Evolutionary conservation across 2,113 vertebrate genomes (phyloP), one percentile per base, ranked within the genome.

Genomic region (Desmodus rotundus): DNA sequence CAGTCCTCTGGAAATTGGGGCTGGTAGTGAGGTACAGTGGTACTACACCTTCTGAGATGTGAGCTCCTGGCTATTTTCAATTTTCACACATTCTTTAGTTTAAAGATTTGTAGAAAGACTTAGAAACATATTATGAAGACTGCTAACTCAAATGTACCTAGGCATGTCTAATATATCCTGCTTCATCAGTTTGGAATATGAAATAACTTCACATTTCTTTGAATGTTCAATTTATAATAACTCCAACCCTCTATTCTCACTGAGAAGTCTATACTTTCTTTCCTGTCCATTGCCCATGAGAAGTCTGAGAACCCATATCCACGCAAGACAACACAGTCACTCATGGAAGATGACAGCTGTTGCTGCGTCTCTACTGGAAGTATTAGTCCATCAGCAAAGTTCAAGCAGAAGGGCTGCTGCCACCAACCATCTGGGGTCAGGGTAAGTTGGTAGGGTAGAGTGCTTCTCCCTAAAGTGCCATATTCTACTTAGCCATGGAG

Each of bases 171-270:
- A 81, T 91, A 68, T 33, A 52, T 61, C 85, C 50, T 47, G 56
- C 94, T 94, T 95, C 41, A 52, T 90, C 31, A 38, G 45, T 81
- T 85, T 92, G 85, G 65, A 95, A 87, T 92, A 74, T 87, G 43
- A 82, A 94, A 95, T 84, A 83, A 73, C 65, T n/a, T 84, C 68
- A 36, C 20, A n/a, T 80, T 86, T 63, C 85, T 92, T 93, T 85
- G 77, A 88, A 82, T 76, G 56, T 93, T 87, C 72, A 91, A 22
- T 61, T 92, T 90, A 73, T 82, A 76, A 78, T 73, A 84, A 76
- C 36, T 72, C 13, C 2, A 74, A 52, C n/a, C 36, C 65, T n/a
- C 38, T 76, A 24, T 77, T 76, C 72, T 94, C 76, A 33, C 65
- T n/a, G 19, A 77, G 38, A 61, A 56, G 31, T 73, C 65, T 22